These are phyloP conservation scores for Pelmatolapia mariae DNA, from an alignment of 2,113 vertebrate genomes.

Conservation along the genomic window DNA sequence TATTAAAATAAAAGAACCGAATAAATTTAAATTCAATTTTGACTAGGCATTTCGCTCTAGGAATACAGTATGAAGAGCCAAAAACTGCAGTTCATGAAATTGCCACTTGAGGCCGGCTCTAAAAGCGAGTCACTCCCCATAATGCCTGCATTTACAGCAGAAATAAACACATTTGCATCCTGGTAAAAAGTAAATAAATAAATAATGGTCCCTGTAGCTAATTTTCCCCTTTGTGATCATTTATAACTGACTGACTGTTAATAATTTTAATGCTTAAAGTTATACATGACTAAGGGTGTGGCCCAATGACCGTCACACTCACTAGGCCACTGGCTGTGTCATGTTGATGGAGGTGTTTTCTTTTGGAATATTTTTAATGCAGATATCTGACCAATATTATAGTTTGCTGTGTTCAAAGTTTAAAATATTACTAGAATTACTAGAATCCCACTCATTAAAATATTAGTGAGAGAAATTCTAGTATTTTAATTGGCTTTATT, in stretches of 20 bases:
- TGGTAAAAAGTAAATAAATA: background rate
- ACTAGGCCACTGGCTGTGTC: background rate
- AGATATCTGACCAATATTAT: background rate
- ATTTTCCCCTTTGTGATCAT: background rate
- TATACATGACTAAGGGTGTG: background rate
- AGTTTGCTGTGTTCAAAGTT: background rate
- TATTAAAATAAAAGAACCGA: background rate
- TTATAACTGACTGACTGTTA: background rate
- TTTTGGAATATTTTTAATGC: background rate
- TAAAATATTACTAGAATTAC: background rate
- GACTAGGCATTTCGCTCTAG: rapidly evolving
- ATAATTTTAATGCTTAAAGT: background rate
- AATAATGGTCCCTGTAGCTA: background rate
- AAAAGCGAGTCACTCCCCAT: background rate
- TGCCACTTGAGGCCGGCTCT: background rate
- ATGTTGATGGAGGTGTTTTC: background rate
- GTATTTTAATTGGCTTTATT: background rate
- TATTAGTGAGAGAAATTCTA: background rate
- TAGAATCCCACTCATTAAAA: background rate
- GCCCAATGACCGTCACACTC: background rate
- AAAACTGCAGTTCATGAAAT: background rate
- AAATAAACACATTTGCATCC: background rate
- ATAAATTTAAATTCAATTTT: background rate
- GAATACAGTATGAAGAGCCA: background rate
- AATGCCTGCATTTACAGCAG: background rate